Conservation (phyloP, 2,113 vertebrate species). For the Neotoma lepida region DNA sequence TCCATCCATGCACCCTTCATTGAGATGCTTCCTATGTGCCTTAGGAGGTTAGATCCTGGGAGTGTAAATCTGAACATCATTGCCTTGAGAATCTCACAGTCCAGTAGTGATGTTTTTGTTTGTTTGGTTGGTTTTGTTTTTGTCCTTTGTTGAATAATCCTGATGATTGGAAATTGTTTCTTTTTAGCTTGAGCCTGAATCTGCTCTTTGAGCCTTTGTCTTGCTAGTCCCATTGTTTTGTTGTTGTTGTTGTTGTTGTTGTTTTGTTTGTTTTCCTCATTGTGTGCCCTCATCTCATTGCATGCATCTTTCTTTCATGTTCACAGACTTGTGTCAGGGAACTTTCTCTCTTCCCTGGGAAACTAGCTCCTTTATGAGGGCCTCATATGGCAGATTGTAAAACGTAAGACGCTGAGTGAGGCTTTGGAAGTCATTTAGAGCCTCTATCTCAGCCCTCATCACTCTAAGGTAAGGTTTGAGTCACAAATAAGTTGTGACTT, state of each 20-base stretch:
- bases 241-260: not conserved
- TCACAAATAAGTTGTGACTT: constrained; percentile 65
- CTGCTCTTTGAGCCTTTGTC: not conserved
- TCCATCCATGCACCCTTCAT: not conserved
- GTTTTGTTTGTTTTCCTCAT: not conserved
- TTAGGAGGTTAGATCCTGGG: not conserved
- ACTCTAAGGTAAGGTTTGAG: constrained; percentile 55
- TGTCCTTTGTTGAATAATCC: not conserved
- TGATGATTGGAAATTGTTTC: not conserved
- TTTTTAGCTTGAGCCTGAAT: not conserved
- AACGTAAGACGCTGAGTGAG: not conserved
- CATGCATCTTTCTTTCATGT: not conserved
- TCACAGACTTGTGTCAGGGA: not conserved
- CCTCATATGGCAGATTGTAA: not conserved
- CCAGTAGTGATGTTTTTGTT: not conserved
- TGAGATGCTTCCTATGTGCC: not conserved
- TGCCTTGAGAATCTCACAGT: not conserved
- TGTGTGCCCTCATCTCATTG: not conserved
- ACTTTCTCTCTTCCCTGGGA: not conserved
- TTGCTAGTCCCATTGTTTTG: not conserved
- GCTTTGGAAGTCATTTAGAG: constrained; percentile 18
- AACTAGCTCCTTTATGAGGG: constrained; percentile 25
- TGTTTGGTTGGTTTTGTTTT: not conserved
- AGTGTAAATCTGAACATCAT: not conserved
- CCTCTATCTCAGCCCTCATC: constrained; percentile 11